Conservation (phyloP, 2,888 invertebrate genomes). For the Pterobdella sp. region DNA sequence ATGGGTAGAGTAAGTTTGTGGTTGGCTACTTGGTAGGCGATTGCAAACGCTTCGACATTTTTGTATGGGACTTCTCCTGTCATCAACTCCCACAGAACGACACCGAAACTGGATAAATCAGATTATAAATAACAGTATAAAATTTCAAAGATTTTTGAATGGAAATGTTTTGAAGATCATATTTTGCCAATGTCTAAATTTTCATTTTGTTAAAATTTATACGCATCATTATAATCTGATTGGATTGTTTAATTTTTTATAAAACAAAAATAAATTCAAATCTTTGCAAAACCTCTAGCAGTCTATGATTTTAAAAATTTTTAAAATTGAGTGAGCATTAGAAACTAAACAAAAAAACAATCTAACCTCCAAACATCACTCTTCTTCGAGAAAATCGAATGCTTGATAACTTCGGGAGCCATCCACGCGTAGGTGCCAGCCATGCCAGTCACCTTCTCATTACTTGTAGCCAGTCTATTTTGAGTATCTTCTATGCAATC, state of each 20-base stretch:
- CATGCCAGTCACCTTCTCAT: conserved; percentile 84
- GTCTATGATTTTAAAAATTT: no score
- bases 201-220: no score
- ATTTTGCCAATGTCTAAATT: no score
- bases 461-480: conserved; percentile 51
- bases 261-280: no score
- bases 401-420: conserved; percentile 90
- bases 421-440: conserved; percentile 97
- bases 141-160: no score
- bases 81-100: conserved; percentile 14
- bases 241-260: no score
- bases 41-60: neutral
- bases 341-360: neutral
- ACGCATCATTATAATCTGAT: no score
- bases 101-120: conserved; percentile 7
- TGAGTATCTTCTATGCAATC: no score
- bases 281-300: no score
- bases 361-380: conserved; percentile 85
- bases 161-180: no score
- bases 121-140: no score
- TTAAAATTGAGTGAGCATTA: neutral
- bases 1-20: conserved; percentile 13
- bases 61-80: conserved; percentile 17
- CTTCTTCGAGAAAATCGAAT: conserved; percentile 88
- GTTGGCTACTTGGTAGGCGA: conserved; percentile 6